Evolutionary conservation across 2,113 vertebrate species (phyloP), one percentile per base, ranked within the genome.

Genomic region (Hemicordylus capensis): DNA sequence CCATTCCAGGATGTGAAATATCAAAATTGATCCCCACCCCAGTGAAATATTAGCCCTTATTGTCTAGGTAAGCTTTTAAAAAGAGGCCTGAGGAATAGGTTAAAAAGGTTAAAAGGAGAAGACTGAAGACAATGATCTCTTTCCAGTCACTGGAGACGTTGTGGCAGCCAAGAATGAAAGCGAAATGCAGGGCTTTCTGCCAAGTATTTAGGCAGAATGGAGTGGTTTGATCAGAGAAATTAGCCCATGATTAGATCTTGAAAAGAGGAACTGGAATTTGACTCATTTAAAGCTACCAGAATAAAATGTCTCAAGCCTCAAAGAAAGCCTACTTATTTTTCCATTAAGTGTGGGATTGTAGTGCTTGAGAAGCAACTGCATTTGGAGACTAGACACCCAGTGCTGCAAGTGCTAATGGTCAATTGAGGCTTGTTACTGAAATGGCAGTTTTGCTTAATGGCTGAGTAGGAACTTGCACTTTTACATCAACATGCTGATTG

Each of bases 81-180:
- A 90, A 82, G 14, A 89, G 86, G 91, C 80, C 79, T 92, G 90
- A 91, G 54, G 88, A 93, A 92, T 73, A 88, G 56, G 76, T 90
- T 91, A 56, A 91, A 89, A 64, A 83, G 76, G 74, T 89, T 85
- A n/a, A 75, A 69, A 75, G 56, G 75, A 89, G 26, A 44, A 15
- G 73, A 37, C 63, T 26, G 77, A 69, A 69, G 37, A n/a, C 83
- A 70, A 44, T 81, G 80, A 24, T 48, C 74, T 56, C 51, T 1
- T 44, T 87, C 28, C 67, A 81, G 61, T 83, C 82, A 42, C 59
- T 76, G 73, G 76, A 85, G n/a, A 44, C 14, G 59, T 26, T 31
- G 5, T 12, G 4, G 72, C 12, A 46, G 48, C 77, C 0, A 3
- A 39, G 66, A 46, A 15, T 26, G 42, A 14, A 59, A 85, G 28